Base-by-base conservation (phyloP, 2,888 invertebrate genomes). In the Nymphalis urticae region DNA sequence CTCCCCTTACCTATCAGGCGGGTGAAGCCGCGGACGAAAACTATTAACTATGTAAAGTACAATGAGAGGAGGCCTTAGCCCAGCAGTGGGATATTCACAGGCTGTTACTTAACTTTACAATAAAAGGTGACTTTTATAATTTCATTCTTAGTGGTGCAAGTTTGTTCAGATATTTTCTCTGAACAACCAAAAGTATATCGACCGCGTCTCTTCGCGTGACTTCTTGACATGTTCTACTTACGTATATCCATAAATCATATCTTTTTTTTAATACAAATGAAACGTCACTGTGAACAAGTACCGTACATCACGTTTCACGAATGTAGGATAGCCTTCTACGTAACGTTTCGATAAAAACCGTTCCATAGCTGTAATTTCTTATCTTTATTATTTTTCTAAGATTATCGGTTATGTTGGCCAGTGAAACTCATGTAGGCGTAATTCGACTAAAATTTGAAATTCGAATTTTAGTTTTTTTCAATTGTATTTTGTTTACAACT, bases 221-320 rank as follows among this genome's bases (percentile, higher is more conserved):
- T 66, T 48, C 62, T 65, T 56, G 48, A 17, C 47, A 2, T 63
- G 71, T 62, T 63, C 68, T 50, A 71, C 66, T 68, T 71, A 54
- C 48, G 48, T 21, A 54, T 62, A 47, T 54, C 62, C 68, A 63
- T 71, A 71, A 63, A 62, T 69, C 65, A 68, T 42, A 13, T 63
- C 56, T 59, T 60, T 32, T 71, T 71, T 68, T 69, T 63, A 62
- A 42, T 16, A 64, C 56, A 53, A 48, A 53, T 62, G 50, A 65
- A 62, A 48, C 51, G 65, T 60, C 59, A 64, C 59, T 64, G 42
- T 63, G 21, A 19, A 64, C 61, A 64, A 60, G 60, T 68, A 59
- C 24, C 64, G 56, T 60, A 48, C 53, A 42, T 36, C 53, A 53
- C 54, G 51, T 50, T 54, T 21, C 42, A 5, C 54, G 36, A 50